Evolutionary conservation across 2,888 invertebrate species (phyloP).

Genomic region (Calameuta idolon): DNA sequence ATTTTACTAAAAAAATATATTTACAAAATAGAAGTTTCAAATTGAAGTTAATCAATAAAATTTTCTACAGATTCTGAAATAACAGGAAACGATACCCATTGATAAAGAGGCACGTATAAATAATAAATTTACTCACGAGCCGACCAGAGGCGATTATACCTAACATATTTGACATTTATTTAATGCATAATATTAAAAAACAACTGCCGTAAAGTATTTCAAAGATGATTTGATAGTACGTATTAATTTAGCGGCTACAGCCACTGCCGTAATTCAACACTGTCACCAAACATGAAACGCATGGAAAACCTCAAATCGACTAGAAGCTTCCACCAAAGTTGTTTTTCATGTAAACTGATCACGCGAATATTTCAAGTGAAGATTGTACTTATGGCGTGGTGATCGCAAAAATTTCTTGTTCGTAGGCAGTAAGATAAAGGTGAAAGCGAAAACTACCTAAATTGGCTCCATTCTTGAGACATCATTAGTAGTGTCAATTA

Average conservation of each 20-base stretch:
- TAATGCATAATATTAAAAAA: neutral
- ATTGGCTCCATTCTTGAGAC: neutral
- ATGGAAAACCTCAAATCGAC: neutral
- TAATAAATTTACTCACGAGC: conserved; percentile 70
- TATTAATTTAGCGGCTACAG: neutral
- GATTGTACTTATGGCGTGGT: neutral
- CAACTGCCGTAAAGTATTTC: neutral
- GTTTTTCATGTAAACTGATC: neutral
- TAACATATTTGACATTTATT: conserved; percentile 72
- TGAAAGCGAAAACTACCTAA: neutral
- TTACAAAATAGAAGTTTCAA: neutral
- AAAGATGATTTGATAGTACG: neutral
- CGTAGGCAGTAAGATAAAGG: neutral
- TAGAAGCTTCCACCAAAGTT: neutral
- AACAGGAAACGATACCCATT: neutral
- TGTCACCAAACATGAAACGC: neutral
- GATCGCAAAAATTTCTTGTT: neutral
- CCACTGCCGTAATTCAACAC: neutral
- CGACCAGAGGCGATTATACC: conserved; percentile 84
- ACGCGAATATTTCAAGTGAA: neutral
- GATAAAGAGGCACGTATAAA: neutral
- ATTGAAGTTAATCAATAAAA: neutral
- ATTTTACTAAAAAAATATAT: neutral
- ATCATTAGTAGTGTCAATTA: neutral
- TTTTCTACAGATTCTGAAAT: conserved; percentile 28